Evolutionary conservation across 2,113 vertebrate species (phyloP).

Genomic region (Cavia aperea): DNA sequence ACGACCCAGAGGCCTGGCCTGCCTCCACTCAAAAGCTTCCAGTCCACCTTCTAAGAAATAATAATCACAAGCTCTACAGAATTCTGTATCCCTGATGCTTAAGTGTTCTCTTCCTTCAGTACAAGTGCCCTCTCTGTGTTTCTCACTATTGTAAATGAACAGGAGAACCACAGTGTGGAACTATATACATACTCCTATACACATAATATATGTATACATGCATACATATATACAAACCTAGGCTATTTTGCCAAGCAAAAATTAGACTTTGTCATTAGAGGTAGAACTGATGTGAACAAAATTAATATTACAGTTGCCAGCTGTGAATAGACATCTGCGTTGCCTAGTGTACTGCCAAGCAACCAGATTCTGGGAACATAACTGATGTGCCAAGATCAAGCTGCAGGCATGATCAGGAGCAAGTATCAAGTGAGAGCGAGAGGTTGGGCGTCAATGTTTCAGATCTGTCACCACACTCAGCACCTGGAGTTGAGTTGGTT

Average conservation of each 20-base stretch:
- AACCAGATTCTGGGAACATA: slow-evolving; percentile 32
- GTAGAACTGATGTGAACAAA: slow-evolving; percentile 32
- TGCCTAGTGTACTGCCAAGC: slow-evolving; percentile 43
- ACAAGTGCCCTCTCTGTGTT: slow-evolving; percentile 2
- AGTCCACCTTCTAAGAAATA: neutral
- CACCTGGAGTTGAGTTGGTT: slow-evolving; percentile 19
- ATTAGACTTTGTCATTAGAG: neutral
- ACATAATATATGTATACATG: neutral
- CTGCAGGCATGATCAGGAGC: slow-evolving; percentile 35
- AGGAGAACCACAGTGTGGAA: neutral
- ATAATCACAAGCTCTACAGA: neutral
- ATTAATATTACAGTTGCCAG: slow-evolving; percentile 47
- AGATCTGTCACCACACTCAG: slow-evolving; percentile 35
- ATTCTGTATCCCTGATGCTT: neutral
- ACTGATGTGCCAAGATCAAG: slow-evolving; percentile 36
- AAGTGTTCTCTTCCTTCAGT: neutral
- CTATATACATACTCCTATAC: neutral
- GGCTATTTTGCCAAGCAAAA: neutral
- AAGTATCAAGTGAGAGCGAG: slow-evolving; percentile 1
- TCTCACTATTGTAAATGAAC: neutral
- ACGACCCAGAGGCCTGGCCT: neutral
- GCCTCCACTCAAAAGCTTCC: neutral
- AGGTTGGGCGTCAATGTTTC: slow-evolving; percentile 9
- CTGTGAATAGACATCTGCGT: slow-evolving; percentile 58
- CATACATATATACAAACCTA: neutral